Evolutionary conservation across 2,113 vertebrate species (phyloP).

Genomic region (Gopherus flavomarginatus): DNA sequence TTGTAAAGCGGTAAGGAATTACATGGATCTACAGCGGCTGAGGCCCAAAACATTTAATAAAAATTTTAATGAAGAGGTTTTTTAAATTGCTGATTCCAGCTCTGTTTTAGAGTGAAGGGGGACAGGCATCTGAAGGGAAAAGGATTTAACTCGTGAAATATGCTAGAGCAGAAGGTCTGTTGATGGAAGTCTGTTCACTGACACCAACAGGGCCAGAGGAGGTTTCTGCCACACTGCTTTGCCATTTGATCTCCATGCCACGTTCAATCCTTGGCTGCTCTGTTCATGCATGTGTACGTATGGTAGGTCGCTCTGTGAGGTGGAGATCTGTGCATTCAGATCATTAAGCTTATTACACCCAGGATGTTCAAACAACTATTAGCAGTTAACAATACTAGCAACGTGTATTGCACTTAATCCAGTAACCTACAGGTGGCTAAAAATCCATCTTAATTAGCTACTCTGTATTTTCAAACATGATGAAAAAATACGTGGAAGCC

Average conservation of each 20-base stretch:
- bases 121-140: too few relatives aligned
- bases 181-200: not conserved
- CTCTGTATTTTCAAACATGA: not conserved
- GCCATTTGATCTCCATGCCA: not conserved
- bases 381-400: not conserved
- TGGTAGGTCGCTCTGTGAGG: not conserved
- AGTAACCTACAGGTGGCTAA: not conserved
- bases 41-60: not conserved
- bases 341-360: not conserved
- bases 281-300: not conserved
- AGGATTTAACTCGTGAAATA: not conserved
- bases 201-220: not conserved
- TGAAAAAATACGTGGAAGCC: not conserved
- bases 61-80: not conserved
- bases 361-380: not conserved
- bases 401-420: not conserved
- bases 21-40: not conserved
- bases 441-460: not conserved
- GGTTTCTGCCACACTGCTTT: not conserved
- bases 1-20: not conserved
- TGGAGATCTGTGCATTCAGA: not conserved
- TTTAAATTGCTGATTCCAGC: not conserved
- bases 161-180: not conserved
- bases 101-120: not conserved
- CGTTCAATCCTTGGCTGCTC: not conserved